These are phyloP conservation scores for Porites cylindrica DNA, from an alignment of 92 coral and sea anemone species.

Conservation along the genomic window DNA sequence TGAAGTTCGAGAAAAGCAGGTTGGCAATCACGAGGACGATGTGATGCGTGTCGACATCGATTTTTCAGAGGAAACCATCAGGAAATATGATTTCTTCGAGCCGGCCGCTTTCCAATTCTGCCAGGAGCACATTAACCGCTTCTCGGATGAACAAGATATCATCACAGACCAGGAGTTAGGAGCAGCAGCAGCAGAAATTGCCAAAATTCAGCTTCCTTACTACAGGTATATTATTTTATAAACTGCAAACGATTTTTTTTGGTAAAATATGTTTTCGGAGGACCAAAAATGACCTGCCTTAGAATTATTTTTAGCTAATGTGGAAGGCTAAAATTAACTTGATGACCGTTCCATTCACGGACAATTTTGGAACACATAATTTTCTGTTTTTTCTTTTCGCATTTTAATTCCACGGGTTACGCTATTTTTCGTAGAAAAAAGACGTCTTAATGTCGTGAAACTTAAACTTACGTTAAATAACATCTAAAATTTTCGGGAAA, in stretches of 20 bases:
- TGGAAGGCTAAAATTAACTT: constrained; percentile 14
- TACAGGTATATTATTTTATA: constrained; percentile 11
- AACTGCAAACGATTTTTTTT: too few relatives aligned
- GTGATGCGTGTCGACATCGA: neutral
- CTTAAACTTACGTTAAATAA: constrained; percentile 4
- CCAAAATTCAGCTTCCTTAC: constrained; percentile 26
- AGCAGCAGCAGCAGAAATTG: constrained; percentile 16
- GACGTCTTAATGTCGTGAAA: neutral
- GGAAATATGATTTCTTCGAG: constrained; percentile 20
- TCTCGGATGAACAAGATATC: neutral
- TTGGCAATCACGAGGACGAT: too few relatives aligned
- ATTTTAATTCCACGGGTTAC: constrained; percentile 4
- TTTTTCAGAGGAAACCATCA: constrained; percentile 41
- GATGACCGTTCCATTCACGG: constrained; percentile 1
- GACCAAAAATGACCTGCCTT: neutral
- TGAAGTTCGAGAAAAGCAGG: constrained; percentile 37
- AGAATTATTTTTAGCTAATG: constrained; percentile 5
- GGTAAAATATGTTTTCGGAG: too few relatives aligned
- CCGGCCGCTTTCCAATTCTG: neutral
- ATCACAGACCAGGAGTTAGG: constrained; percentile 9
- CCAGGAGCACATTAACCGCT: too few relatives aligned
- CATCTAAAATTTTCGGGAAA: constrained; percentile 3
- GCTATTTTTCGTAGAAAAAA: neutral
- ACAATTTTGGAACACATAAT: constrained; percentile 2
- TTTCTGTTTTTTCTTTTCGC: constrained; percentile 18